Evolutionary conservation across 2,113 vertebrate genomes (phyloP), one percentile per base, ranked within the genome.

Genomic region (Pelvicachromis taeniatus): DNA sequence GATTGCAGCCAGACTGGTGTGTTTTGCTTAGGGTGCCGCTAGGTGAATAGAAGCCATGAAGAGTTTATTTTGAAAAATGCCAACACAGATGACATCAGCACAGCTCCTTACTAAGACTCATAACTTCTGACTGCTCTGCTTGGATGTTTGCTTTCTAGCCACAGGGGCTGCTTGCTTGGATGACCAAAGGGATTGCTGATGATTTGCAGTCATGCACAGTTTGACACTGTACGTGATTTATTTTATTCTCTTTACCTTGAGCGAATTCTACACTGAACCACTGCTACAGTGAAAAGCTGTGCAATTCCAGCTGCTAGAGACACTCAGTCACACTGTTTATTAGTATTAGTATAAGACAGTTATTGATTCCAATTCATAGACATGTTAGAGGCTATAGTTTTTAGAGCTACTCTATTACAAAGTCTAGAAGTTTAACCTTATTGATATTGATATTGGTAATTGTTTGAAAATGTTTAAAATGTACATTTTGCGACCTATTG

Each of bases 31-130:
- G 3, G 19, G 83, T 84, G 80, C 56, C 63, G 56, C 81, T 21
- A 33, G 70, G 79, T 80, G 48, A 79, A 9, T 56, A 82, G 54
- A 73, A 82, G 68, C 35, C 19, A 29, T 48, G 55, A 33, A 45
- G 29, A 59, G 78, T 89, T 87, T 80, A 86, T 87, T 87, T 82
- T 58, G 50, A 90, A 89, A 78, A 84, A 85, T 81, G 50, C n/a
- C 77, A 56, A 68, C 14, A 59, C 54, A 68, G 77, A 68, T 87
- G 85, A 90, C 85, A 81, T 88, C 83, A 85, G 19, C 56, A 17
- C 21, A 68, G 21, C 19, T 61, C 7, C 11, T 56, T 19, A 53
- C 52, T 38, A 17, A 68, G 35, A 84, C 52, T 70, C 38, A 11
- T 2, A 79, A 31, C n/a, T 21, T 52, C 31, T 78, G 70, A 87